phyloP scores from a whole-genome alignment of 2,888 invertebrate genomes.

The Morpho achilles region DNA sequence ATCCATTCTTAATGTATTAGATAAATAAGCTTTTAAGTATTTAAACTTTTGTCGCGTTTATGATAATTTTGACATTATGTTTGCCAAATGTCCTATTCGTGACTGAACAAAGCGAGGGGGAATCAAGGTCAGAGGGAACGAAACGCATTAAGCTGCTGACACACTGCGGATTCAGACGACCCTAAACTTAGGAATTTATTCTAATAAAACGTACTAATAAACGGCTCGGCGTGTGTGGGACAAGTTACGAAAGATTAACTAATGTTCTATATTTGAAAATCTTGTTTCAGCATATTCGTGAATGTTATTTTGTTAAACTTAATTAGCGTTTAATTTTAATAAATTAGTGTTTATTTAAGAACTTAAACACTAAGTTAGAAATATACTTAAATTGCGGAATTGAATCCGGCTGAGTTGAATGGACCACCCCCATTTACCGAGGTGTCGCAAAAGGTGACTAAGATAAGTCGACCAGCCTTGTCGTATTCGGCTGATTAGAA shows the following conservation, averaged over 20 bases:
- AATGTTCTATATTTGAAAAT: background rate
- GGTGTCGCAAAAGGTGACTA: too few species aligned
- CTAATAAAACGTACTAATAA: constrained; percentile 37
- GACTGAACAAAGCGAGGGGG: constrained; percentile 36
- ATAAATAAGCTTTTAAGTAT: too few species aligned
- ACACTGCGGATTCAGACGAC: constrained; percentile 31
- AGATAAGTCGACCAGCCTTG: too few species aligned
- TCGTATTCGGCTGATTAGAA: too few species aligned
- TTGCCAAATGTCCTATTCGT: constrained; percentile 35
- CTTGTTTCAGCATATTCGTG: background rate
- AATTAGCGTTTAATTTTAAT: too few species aligned
- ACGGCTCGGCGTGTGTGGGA: constrained; percentile 7
- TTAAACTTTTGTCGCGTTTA: background rate
- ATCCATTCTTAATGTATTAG: too few species aligned
- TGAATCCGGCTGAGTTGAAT: too few species aligned
- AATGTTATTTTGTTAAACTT: background rate
- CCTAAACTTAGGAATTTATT: constrained; percentile 46
- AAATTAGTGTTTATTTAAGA: too few species aligned
- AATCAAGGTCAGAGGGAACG: constrained; percentile 30
- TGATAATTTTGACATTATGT: constrained; percentile 6
- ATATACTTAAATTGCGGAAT: too few species aligned
- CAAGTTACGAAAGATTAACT: constrained; percentile 25
- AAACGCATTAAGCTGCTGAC: constrained; percentile 23
- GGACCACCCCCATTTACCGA: too few species aligned
- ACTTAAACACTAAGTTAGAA: too few species aligned